Evolutionary conservation across 2,797 vertebrate genomes (phyloP).

Genomic region (Diglossa cyanea): DNA sequence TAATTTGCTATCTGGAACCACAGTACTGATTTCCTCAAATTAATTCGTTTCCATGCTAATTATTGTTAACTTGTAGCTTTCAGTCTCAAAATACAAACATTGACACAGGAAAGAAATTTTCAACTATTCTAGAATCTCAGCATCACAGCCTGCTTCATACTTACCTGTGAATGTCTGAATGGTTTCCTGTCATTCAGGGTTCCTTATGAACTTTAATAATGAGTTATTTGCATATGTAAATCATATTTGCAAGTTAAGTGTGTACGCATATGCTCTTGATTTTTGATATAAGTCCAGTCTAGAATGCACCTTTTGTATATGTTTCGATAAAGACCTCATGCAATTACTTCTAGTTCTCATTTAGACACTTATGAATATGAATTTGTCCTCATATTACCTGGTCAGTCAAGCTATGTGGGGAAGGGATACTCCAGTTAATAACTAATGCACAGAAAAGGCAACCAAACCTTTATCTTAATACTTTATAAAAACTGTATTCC

Average conservation of each 20-base stretch:
- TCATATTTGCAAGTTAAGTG: neutral
- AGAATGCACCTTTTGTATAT: neutral
- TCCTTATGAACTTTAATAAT: neutral
- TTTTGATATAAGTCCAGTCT: neutral
- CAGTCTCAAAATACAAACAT: neutral
- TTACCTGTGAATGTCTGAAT: neutral
- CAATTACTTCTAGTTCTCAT: neutral
- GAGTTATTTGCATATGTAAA: neutral
- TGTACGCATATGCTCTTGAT: neutral
- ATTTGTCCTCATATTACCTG: neutral
- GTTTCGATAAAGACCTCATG: neutral
- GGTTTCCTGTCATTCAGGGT: neutral
- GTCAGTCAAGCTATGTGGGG: neutral
- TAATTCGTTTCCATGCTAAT: neutral
- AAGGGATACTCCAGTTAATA: neutral
- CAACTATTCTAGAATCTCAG: neutral
- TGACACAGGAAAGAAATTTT: neutral
- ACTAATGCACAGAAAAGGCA: neutral
- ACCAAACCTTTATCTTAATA: neutral
- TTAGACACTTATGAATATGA: neutral
- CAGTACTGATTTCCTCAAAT: neutral
- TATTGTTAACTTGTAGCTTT: neutral
- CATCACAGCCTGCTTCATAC: accelerated
- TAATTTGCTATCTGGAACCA: neutral
- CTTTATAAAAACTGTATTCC: neutral